Percentiles rank a stretch among this genome's conserved stretches.
Evolutionary conservation across 1,140 invertebrate species (phyloP).

Genomic region (Cheumatopsyche charites): DNA sequence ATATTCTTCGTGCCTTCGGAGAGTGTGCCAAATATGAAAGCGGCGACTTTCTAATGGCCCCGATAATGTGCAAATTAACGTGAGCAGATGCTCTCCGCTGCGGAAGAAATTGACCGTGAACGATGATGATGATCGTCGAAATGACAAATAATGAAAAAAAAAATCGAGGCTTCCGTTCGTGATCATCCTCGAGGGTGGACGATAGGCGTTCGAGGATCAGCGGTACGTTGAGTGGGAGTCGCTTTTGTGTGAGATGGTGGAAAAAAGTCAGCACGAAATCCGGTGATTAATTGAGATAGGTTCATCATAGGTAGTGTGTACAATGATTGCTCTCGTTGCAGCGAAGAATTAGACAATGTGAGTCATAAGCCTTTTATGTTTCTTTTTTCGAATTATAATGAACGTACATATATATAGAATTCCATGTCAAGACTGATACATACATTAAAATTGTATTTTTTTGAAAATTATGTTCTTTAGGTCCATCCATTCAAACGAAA

Average conservation of each 20-base stretch:
- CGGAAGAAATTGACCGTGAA: constrained; percentile 28
- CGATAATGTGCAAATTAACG: constrained; percentile 32
- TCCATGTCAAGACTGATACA: too few species aligned
- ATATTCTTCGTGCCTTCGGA: constrained; percentile 16
- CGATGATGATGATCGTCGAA: too few species aligned
- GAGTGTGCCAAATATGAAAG: constrained; percentile 37
- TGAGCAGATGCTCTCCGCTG: constrained; percentile 2
- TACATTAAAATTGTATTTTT: too few species aligned
- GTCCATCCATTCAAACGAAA: too few species aligned
- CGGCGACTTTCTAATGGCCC: constrained; percentile 36
- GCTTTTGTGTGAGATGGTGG: background rate
- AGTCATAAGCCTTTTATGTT: background rate
- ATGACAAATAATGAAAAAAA: too few species aligned
- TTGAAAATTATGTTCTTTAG: too few species aligned
- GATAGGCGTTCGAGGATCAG: too few species aligned
- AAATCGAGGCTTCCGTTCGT: too few species aligned
- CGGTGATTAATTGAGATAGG: constrained; percentile 23
- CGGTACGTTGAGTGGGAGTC: too few species aligned
- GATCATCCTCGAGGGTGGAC: too few species aligned
- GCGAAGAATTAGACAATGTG: constrained; percentile 13
- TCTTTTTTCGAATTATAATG: too few species aligned
- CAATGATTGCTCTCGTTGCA: constrained; percentile 25
- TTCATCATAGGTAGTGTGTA: constrained; percentile 25
- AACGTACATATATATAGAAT: too few species aligned
- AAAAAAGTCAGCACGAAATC: constrained; percentile 23